Base-by-base conservation (phyloP, 64 coral and sea anemone species). In the Montipora foliosa region DNA sequence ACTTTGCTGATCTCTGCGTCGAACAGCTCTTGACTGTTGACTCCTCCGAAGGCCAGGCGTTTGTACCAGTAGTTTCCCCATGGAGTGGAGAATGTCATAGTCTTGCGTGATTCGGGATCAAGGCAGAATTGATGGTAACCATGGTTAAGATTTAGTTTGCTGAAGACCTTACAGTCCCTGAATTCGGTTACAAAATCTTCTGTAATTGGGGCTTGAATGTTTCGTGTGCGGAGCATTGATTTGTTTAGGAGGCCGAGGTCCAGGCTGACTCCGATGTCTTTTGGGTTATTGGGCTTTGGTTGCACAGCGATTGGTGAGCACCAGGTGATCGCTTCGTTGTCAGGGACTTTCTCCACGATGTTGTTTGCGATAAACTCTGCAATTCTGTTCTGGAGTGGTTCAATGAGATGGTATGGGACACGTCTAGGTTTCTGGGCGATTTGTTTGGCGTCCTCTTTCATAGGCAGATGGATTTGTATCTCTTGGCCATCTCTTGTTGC, bases 71-170 rank as follows among this genome's bases (percentile, higher is more conserved):
- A 94, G 16, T 94, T 94, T 22, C 86, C 92, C 79, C 79, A 88
- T 55, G 92, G 92, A 57, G 85, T 94, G 16, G 86, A 94, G 78
- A 94, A 94, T 17, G 92, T 81, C 83, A 82, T 94, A 16, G 21
- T 74, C 64, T 66, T 88, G 25, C 90, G 64, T 50, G 79, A 96
- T 83, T 96, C 84, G 44, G 92, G 66, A 47, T 96, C 90, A 5
- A 96, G 84, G 49, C 75, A 50, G 80, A 96, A 96, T 61, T 93
- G 87, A 50, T 93, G 91, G 67, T 93, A 96, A 0, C 95, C 87
- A 19, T 96, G 95, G 57, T 96, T 96, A 67, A 90, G 70, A 44
- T 96, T 81, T 11, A 97, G 21, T 77, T 94, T 94, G 77, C 88
- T 94, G 8, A 94, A 97, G 13, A 93, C 49, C 67, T 80, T 83